Evolutionary conservation across 92 coral and sea anemone genomes (phyloP), one percentile per base, ranked within the genome.

Genomic region (Parazoanthus swiftii): DNA sequence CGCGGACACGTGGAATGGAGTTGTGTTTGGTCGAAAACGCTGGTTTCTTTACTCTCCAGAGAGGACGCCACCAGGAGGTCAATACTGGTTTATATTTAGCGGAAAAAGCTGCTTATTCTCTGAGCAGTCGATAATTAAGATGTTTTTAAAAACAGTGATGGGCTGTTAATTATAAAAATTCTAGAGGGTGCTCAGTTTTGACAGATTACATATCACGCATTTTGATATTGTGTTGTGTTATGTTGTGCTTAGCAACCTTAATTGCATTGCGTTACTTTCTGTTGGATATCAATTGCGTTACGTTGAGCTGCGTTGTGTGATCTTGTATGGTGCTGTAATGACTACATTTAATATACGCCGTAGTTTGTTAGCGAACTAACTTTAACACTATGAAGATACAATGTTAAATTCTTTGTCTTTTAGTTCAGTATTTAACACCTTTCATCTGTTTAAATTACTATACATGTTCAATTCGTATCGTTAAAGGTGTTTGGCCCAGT

Each of bases 1-100:
- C 90, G 93, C 93, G 8, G 95, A 92, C 76, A 92, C 91, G 7
- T 92, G 95, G 95, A 92, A 92, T 65, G 95, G 95, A 29, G 95
- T 92, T 18, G 90, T 92, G 38, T 92, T 68, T 59, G 95, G 95
- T n/a, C 77, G 95, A 36, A 90, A 92, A 70, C 88, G 95, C 39
- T 92, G 93, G 95, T 92, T 85, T 37, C 91, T 92, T 35, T 92
- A 92, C 86, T 89, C 95, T 36, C 91, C 93, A 26, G 88, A 90
- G 25, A 88, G 90, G 46, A 92, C 95, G 21, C 95, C 93, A n/a
- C 91, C 95, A 3, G 95, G 95, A 85, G 95, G 95, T 92, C 26
- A 66, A 84, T 21, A 65, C 6, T 54, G 8, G 6, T 8, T 20
- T 18, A 51, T 20, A 15, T 18, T 63, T 0, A 20, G 25, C 21